A percentile compares a stretch with the other conserved stretches of the same genome.
Conservation (phyloP, 2,797 vertebrate genomes). For the Brachymystax lenok region DNA sequence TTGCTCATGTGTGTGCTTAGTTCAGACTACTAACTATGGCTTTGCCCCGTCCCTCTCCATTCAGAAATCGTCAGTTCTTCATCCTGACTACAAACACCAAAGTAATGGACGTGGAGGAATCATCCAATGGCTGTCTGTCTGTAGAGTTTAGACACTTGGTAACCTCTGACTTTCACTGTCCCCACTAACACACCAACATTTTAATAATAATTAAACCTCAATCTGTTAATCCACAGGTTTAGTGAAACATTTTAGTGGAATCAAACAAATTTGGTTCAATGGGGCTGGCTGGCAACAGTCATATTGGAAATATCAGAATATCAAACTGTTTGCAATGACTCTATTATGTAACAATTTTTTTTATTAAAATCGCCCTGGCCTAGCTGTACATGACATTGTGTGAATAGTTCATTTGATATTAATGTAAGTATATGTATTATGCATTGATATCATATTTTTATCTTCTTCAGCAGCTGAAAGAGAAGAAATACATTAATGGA, state of each 20-base stretch:
- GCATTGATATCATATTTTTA: not conserved
- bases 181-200: not conserved
- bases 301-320: too few relatives aligned
- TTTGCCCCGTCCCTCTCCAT: conserved; percentile 24
- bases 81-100: conserved; percentile 95
- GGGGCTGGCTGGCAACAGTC: not conserved
- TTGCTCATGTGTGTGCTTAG: not conserved
- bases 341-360: too few relatives aligned
- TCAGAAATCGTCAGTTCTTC: conserved; percentile 91
- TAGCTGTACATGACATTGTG: too few relatives aligned
- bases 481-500: conserved; percentile 90
- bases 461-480: conserved; percentile 89
- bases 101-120: conserved; percentile 96
- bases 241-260: not conserved
- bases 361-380: too few relatives aligned
- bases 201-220: not conserved
- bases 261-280: not conserved
- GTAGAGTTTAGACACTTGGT: conserved; percentile 97
- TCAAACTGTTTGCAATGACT: too few relatives aligned
- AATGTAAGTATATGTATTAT: not conserved
- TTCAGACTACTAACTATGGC: not conserved
- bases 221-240: not conserved
- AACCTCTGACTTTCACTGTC: conserved; percentile 23
- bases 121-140: conserved; percentile 90
- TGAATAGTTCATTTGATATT: too few relatives aligned